These are phyloP conservation scores for Drosophila kuntzei DNA, from an alignment of 2,888 invertebrate species.

Conservation along the genomic window DNA sequence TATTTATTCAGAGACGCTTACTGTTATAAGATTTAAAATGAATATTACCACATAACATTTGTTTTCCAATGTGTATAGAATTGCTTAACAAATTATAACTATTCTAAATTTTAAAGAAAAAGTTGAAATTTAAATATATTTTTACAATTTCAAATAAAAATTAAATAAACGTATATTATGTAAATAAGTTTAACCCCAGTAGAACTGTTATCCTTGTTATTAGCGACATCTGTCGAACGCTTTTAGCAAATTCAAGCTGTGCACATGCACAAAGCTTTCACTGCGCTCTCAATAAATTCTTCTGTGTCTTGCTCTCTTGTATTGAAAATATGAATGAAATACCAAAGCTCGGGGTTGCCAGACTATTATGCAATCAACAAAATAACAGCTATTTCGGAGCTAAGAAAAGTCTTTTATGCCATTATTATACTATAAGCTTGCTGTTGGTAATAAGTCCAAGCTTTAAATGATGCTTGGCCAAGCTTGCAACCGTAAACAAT, in stretches of 20 bases:
- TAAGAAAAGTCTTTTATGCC: neutral
- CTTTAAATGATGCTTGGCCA: neutral
- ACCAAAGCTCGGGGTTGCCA: constrained; percentile 51
- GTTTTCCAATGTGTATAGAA: too few relatives aligned
- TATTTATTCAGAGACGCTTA: too few relatives aligned
- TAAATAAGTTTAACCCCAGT: neutral
- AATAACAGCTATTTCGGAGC: neutral
- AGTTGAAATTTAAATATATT: too few relatives aligned
- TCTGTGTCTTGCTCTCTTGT: constrained; percentile 18
- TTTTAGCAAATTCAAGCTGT: constrained; percentile 26
- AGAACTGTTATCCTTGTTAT: neutral
- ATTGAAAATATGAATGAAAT: constrained; percentile 65
- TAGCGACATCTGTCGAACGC: constrained; percentile 49
- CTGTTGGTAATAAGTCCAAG: neutral
- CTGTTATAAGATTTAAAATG: too few relatives aligned
- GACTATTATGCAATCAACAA: constrained; percentile 48
- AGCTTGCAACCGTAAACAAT: constrained; percentile 21
- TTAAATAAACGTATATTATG: too few relatives aligned
- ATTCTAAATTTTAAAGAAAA: too few relatives aligned
- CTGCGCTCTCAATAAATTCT: constrained; percentile 7
- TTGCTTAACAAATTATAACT: too few relatives aligned
- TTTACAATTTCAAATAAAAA: too few relatives aligned
- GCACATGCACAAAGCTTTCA: constrained; percentile 45
- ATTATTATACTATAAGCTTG: rapidly evolving
- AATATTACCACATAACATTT: too few relatives aligned